Conservation (phyloP, 37 sponge, comb jelly and placozoan species). For the Tethya wilhelma region DNA sequence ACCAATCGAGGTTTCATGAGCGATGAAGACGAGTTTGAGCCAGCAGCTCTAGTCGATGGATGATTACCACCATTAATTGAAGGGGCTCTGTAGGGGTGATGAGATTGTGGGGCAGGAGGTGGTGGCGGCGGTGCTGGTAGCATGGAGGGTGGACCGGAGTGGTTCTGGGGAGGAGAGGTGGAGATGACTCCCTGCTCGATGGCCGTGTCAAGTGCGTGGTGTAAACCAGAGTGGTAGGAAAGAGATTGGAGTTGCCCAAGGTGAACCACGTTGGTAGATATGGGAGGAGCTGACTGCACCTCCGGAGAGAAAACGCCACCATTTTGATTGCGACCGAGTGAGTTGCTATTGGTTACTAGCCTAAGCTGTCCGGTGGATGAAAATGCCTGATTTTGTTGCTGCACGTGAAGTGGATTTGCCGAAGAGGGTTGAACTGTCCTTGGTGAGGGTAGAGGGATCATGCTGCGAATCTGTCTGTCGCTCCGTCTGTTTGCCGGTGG, state of each 20-base stretch:
- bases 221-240: background rate
- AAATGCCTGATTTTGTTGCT: background rate
- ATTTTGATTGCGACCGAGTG: background rate
- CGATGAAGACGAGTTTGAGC: too few species aligned
- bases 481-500: conserved; percentile 4
- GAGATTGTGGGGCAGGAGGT: too few species aligned
- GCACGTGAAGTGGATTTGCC: too few species aligned
- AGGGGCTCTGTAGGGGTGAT: too few species aligned
- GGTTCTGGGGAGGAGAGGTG: too few species aligned
- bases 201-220: too few species aligned
- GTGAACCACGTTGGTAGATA: background rate
- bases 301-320: too few species aligned
- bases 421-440: background rate
- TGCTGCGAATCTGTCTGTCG: background rate
- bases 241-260: background rate
- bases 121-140: too few species aligned
- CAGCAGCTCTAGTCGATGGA: too few species aligned
- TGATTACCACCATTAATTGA: too few species aligned
- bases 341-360: background rate
- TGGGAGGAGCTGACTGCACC: background rate
- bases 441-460: conserved; percentile 4
- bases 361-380: background rate
- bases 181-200: too few species aligned
- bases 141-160: too few species aligned
- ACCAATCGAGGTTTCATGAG: background rate